These are phyloP conservation scores for Heliothis subflexa DNA, from an alignment of 1,140 invertebrate species.

Conservation along the genomic window DNA sequence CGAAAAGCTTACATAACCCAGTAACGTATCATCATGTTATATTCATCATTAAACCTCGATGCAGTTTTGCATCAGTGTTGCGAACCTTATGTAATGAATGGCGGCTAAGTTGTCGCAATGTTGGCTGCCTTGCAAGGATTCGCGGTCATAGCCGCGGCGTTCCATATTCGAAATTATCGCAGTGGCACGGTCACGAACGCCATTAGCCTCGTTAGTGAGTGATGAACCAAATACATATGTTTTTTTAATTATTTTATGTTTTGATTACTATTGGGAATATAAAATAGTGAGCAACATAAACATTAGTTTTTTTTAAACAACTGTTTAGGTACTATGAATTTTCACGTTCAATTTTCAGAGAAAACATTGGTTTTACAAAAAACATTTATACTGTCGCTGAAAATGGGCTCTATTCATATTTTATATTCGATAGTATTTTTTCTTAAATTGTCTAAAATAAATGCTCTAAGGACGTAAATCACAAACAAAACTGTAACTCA, in stretches of 20 bases:
- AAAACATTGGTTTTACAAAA: too few species aligned
- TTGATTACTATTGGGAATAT: neutral
- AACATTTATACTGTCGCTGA: too few species aligned
- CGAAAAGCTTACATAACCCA: conserved; percentile 9
- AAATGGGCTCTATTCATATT: too few species aligned
- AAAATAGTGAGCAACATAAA: too few species aligned
- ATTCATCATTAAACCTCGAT: conserved; percentile 26
- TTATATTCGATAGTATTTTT: too few species aligned
- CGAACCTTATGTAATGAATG: conserved; percentile 49
- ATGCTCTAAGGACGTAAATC: neutral
- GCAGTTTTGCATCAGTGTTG: conserved; percentile 52
- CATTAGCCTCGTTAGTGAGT: conserved; percentile 23
- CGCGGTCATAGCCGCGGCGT: conserved; percentile 44
- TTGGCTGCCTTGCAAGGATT: conserved; percentile 53
- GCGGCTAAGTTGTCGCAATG: conserved; percentile 49
- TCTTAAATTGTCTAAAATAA: too few species aligned
- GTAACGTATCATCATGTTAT: conserved; percentile 6
- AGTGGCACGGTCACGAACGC: conserved; percentile 41
- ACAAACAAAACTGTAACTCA: neutral
- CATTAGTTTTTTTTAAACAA: too few species aligned
- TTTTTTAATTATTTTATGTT: neutral
- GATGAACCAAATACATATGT: neutral
- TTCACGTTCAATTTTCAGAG: too few species aligned
- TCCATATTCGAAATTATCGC: conserved; percentile 38
- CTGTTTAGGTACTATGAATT: too few species aligned